phyloP scores from a whole-genome alignment of 2,113 vertebrate genomes.

The Marcusenius ussheri region DNA sequence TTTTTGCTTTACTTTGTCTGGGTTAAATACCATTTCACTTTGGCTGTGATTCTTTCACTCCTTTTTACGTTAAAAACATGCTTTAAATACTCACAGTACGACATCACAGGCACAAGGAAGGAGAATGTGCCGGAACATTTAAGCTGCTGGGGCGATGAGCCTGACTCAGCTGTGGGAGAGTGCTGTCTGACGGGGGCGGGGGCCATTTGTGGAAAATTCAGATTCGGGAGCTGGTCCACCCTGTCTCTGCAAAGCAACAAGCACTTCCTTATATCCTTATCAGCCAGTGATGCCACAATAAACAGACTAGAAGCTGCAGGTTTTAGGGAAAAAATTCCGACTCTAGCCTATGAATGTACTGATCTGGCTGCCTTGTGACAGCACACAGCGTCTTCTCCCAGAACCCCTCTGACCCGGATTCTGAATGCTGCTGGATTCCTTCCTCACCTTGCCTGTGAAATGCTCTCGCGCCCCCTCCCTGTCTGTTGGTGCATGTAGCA shows the following conservation, averaged over 20 bases:
- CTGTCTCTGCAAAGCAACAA: background rate
- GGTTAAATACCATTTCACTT: background rate
- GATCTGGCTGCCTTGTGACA: background rate
- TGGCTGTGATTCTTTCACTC: background rate
- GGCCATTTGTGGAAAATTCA: background rate
- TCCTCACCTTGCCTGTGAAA: background rate
- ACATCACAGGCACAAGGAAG: background rate
- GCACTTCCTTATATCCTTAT: background rate
- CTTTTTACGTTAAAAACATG: background rate
- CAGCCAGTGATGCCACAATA: background rate
- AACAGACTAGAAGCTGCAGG: background rate
- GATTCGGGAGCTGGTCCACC: background rate
- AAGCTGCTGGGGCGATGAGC: background rate
- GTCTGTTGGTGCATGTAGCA: background rate
- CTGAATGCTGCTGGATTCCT: background rate
- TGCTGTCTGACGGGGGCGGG: background rate
- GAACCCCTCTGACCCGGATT: background rate
- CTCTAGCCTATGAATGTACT: background rate
- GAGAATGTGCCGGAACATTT: background rate
- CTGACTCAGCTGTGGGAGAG: background rate
- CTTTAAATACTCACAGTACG: background rate
- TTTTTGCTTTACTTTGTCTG: conserved; percentile 8
- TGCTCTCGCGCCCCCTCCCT: background rate
- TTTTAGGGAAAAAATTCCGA: background rate
- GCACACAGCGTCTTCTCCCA: background rate